Percentiles rank a stretch among this genome's conserved stretches.
phyloP scores from a whole-genome alignment of 2,888 invertebrate species.

The Chymomyza fuscimana region DNA sequence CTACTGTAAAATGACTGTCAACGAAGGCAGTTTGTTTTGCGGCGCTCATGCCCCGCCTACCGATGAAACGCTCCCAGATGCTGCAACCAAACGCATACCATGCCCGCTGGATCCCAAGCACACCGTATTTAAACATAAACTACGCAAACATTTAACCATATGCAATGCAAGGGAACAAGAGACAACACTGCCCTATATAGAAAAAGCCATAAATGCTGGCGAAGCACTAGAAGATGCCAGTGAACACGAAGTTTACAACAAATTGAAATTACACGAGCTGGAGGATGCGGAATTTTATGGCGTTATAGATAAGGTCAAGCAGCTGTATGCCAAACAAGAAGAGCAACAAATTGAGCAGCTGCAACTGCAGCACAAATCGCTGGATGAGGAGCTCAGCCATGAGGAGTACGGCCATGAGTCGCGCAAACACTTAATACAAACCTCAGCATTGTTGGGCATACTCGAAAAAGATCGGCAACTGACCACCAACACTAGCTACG shows the following conservation, averaged over 20 bases:
- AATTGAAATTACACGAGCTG: conserved; percentile 78
- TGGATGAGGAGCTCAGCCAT: conserved; percentile 81
- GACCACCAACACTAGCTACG: conserved; percentile 84
- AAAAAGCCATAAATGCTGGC: conserved; percentile 72
- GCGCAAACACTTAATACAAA: conserved; percentile 88
- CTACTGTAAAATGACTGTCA: conserved; percentile 87
- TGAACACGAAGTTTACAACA: conserved; percentile 23
- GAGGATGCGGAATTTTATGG: conserved; percentile 76
- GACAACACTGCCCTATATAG: conserved; percentile 80
- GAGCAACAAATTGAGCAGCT: conserved; percentile 78
- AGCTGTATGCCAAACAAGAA: conserved; percentile 76
- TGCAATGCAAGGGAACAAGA: conserved; percentile 85
- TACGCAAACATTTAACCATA: conserved; percentile 85
- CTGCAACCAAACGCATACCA: conserved; percentile 81
- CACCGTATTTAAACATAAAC: conserved; percentile 84
- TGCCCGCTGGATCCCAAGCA: conserved; percentile 89
- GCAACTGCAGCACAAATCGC: conserved; percentile 79
- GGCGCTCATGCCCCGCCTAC: conserved; percentile 84
- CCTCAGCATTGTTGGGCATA: conserved; percentile 87
- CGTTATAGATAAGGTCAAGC: conserved; percentile 80
- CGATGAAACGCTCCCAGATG: conserved; percentile 34
- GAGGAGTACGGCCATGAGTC: conserved; percentile 83
- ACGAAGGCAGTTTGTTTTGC: conserved; percentile 85
- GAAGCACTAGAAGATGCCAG: conserved; percentile 26
- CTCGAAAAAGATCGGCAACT: conserved; percentile 84